Evolutionary conservation across 2,888 invertebrate genomes (phyloP).

Genomic region (Tribolium freemani): DNA sequence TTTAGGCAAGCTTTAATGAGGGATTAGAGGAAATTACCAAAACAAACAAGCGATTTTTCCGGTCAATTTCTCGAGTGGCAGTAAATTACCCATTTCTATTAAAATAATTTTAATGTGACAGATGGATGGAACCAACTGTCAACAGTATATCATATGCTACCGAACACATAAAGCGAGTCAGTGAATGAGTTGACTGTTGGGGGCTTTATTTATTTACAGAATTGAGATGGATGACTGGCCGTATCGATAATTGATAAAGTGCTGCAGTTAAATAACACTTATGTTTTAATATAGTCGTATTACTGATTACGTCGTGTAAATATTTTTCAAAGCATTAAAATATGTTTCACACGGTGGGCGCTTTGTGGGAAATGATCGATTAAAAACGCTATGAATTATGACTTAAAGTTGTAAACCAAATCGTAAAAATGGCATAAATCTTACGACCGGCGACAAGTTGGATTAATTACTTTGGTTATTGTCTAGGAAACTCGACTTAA

Average conservation of each 20-base stretch:
- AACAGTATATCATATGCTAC: constrained; percentile 67
- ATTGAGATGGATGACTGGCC: constrained; percentile 49
- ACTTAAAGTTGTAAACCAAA: neutral
- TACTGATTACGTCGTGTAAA: constrained; percentile 55
- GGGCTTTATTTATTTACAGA: constrained; percentile 21
- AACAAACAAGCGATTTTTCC: constrained; percentile 30
- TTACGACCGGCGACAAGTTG: neutral
- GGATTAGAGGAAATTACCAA: constrained; percentile 4
- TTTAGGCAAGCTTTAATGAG: neutral
- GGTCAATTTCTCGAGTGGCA: constrained; percentile 46
- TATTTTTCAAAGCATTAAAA: constrained; percentile 49
- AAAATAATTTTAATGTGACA: constrained; percentile 67
- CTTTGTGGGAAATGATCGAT: constrained; percentile 21
- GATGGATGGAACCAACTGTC: constrained; percentile 62
- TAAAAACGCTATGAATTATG: neutral
- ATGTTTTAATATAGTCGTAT: constrained; percentile 63
- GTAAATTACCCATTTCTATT: constrained; percentile 60
- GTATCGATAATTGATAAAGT: constrained; percentile 65
- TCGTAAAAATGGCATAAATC: neutral
- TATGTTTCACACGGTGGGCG: constrained; percentile 43
- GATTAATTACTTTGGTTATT: neutral
- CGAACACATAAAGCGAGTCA: constrained; percentile 60
- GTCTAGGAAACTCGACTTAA: neutral
- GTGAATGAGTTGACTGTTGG: neutral
- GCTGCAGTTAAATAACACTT: constrained; percentile 64